A percentile compares a stretch with the other conserved stretches of the same genome.
Evolutionary conservation across 2,888 invertebrate genomes (phyloP).

Genomic region (Pristionchus arcanus): DNA sequence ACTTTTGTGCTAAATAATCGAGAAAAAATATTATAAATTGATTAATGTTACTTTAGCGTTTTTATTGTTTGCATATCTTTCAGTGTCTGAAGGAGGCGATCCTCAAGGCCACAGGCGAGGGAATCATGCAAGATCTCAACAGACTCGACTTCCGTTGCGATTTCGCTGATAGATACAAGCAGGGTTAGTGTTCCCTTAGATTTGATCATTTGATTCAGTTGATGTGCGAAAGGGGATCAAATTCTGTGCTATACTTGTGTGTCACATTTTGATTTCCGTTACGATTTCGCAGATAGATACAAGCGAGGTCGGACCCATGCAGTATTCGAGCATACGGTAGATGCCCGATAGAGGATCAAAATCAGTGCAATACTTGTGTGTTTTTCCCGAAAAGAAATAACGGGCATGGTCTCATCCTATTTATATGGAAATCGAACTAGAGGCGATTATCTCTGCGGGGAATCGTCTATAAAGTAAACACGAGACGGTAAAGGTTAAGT

Average conservation of each 20-base stretch:
- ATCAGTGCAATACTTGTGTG: not conserved
- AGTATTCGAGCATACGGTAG: not conserved
- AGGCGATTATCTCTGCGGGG: not conserved
- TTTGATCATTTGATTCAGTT: not conserved
- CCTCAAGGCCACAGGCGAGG: slow-evolving; percentile 79
- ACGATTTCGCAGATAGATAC: too few species aligned
- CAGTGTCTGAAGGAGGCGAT: slow-evolving; percentile 79
- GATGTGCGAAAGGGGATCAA: not conserved
- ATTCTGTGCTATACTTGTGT: not conserved
- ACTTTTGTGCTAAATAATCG: too few species aligned
- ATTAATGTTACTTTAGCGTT: too few species aligned
- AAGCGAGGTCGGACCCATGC: too few species aligned
- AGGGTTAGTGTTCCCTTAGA: slow-evolving; percentile 61
- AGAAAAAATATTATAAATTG: too few species aligned
- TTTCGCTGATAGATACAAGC: slow-evolving; percentile 72
- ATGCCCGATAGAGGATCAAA: not conserved
- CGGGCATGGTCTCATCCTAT: not conserved
- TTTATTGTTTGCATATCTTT: slow-evolving; percentile 54
- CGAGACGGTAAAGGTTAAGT: slow-evolving; percentile 32
- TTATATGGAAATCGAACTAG: not conserved
- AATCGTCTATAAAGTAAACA: slow-evolving; percentile 17
- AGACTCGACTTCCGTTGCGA: slow-evolving; percentile 77
- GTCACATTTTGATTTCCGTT: not conserved
- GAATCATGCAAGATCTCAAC: slow-evolving; percentile 76
- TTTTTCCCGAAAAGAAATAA: not conserved